Percentiles rank a stretch among this genome's conserved stretches.
Conservation (phyloP, 2,888 invertebrate genomes). For the Eupithecia pulchellata region DNA sequence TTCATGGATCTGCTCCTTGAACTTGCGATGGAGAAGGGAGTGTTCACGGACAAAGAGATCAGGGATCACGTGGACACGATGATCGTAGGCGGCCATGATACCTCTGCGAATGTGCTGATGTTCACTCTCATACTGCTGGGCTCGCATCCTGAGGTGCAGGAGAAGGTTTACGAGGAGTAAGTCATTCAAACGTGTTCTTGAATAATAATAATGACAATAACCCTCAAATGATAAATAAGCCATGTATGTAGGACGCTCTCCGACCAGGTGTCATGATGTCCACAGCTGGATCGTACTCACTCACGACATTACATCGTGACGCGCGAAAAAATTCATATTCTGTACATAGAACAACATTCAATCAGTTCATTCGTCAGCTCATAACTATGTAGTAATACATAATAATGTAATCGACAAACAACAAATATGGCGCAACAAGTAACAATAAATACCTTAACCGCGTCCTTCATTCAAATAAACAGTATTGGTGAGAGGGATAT, state of each 20-base stretch:
- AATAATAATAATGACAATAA: no score
- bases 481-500: neutral
- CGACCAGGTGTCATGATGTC: no score
- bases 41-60: slow-evolving; percentile 79
- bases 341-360: neutral
- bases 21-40: slow-evolving; percentile 67
- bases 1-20: slow-evolving; percentile 85
- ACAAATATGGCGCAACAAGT: neutral
- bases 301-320: no score
- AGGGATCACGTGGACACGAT: slow-evolving; percentile 86
- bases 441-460: neutral
- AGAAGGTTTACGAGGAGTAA: slow-evolving; percentile 66
- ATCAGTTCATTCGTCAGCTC: no score
- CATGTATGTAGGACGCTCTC: no score
- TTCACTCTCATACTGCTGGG: slow-evolving; percentile 73
- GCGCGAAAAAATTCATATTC: no score
- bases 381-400: neutral
- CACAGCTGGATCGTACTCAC: no score
- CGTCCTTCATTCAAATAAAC: neutral
- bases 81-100: slow-evolving; percentile 84
- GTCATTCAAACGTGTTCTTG: no score
- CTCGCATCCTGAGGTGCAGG: slow-evolving; percentile 71
- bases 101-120: slow-evolving; percentile 74
- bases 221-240: no score
- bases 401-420: neutral